Conservation (phyloP, 2,888 invertebrate genomes). For the Amphipyra tragopoginis region DNA sequence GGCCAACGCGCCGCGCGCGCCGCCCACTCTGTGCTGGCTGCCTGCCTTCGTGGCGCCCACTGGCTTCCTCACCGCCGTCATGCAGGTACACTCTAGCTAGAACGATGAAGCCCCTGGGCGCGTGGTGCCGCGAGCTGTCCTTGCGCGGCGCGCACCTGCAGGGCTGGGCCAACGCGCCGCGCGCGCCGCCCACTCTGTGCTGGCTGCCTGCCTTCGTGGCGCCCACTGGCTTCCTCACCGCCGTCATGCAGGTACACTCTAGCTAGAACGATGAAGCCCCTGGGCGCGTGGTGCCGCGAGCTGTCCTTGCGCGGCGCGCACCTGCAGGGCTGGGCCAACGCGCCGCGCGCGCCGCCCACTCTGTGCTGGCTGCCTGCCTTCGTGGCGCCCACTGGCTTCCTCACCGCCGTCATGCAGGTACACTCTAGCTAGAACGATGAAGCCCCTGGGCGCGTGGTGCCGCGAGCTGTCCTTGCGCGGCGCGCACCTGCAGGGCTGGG, state of each 20-base stretch:
- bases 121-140: too few relatives aligned
- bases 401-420: slow-evolving; percentile 96
- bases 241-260: slow-evolving; percentile 94
- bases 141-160: slow-evolving; percentile 81
- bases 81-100: slow-evolving; percentile 94
- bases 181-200: slow-evolving; percentile 92
- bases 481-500: too few relatives aligned
- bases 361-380: slow-evolving; percentile 97
- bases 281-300: slow-evolving; percentile 62
- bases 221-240: slow-evolving; percentile 97
- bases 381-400: slow-evolving; percentile 96
- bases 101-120: slow-evolving; percentile 72
- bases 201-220: slow-evolving; percentile 97
- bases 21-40: slow-evolving; percentile 96
- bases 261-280: too few relatives aligned
- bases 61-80: slow-evolving; percentile 96
- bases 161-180: too few relatives aligned
- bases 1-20: slow-evolving; percentile 92
- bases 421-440: too few relatives aligned
- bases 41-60: slow-evolving; percentile 96
- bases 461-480: too few relatives aligned
- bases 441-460: slow-evolving; percentile 63
- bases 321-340: too few relatives aligned
- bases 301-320: slow-evolving; percentile 81
- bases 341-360: slow-evolving; percentile 88